Percentiles rank a stretch among this genome's conserved stretches.
These are phyloP conservation scores for Bellardia pandia DNA, from an alignment of 2,888 invertebrate genomes.

Conservation along the genomic window DNA sequence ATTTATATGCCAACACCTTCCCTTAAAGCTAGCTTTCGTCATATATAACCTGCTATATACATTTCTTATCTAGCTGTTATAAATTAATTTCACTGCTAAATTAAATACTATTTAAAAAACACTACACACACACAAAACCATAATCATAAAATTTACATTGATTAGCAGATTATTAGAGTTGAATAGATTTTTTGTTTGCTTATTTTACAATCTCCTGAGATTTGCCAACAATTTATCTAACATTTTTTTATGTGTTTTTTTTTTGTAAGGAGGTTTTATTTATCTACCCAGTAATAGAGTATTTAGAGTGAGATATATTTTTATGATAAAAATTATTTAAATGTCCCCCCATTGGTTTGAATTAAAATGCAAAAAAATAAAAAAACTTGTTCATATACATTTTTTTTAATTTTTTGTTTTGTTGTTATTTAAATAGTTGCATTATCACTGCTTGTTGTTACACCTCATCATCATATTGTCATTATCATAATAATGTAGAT, in stretches of 20 bases:
- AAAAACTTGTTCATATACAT: slow-evolving; percentile 2
- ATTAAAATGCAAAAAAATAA: slow-evolving; percentile 27
- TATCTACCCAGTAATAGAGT: slow-evolving; percentile 10
- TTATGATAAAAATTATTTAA: slow-evolving; percentile 39
- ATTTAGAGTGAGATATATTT: slow-evolving; percentile 11
- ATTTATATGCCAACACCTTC: not conserved
- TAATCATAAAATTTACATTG: slow-evolving; percentile 1
- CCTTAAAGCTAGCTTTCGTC: not conserved
- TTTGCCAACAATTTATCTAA: slow-evolving; percentile 39
- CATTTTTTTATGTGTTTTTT: slow-evolving; percentile 21
- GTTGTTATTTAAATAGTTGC: slow-evolving; percentile 60
- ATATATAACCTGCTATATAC: not conserved
- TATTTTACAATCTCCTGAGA: slow-evolving; percentile 37
- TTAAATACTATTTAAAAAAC: not conserved
- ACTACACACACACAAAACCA: not conserved
- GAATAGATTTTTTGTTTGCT: slow-evolving; percentile 2
- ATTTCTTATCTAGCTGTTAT: not conserved
- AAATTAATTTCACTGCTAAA: not conserved
- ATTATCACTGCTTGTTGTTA: slow-evolving; percentile 68
- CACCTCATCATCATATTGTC: slow-evolving; percentile 64
- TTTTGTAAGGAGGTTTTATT: slow-evolving; percentile 1
- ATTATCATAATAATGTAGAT: slow-evolving; percentile 55
- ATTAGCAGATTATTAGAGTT: slow-evolving; percentile 18
- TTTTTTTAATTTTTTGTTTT: slow-evolving; percentile 18
- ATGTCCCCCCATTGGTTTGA: slow-evolving; percentile 48